Percentiles rank a stretch among this genome's conserved stretches.
These are phyloP conservation scores for Galaxias olidus DNA, from an alignment of 2,797 vertebrate species.

Conservation along the genomic window DNA sequence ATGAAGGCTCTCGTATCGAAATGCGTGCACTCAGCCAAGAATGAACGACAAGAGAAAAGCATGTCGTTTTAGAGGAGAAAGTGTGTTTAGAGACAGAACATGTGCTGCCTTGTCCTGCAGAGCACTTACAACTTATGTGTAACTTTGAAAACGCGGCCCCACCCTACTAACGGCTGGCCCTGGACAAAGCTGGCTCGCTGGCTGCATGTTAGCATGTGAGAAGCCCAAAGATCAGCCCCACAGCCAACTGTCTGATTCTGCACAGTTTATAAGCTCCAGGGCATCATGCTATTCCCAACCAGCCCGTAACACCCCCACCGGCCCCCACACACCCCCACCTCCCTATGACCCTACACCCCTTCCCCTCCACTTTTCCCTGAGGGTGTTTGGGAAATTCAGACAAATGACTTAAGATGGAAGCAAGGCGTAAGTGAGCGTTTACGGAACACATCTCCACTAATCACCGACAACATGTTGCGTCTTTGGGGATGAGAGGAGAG, in stretches of 20 bases:
- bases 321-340: conserved; percentile 48
- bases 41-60: neutral
- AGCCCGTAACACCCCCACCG: conserved; percentile 13
- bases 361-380: conserved; percentile 26
- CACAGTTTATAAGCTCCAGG: conserved; percentile 7
- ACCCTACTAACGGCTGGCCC: conserved; percentile 42
- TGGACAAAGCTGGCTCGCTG: conserved; percentile 25
- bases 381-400: conserved; percentile 62
- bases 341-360: conserved; percentile 44
- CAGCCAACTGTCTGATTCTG: neutral
- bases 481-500: conserved; percentile 8
- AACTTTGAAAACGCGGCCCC: conserved; percentile 59
- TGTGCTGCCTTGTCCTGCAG: conserved; percentile 50
- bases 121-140: conserved; percentile 45
- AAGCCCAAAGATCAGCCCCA: neutral
- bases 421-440: conserved; percentile 48
- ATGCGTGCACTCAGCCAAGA: conserved; percentile 36
- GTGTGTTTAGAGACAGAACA: conserved; percentile 34
- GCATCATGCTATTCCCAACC: conserved; percentile 12
- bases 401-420: conserved; percentile 64
- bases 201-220: neutral
- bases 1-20: conserved; percentile 26
- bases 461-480: conserved; percentile 48
- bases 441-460: conserved; percentile 58
- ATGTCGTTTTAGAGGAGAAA: conserved; percentile 30